Evolutionary conservation across 2,113 vertebrate species (phyloP), one percentile per base, ranked within the genome.

Genomic region (Ranitomeya imitator): DNA sequence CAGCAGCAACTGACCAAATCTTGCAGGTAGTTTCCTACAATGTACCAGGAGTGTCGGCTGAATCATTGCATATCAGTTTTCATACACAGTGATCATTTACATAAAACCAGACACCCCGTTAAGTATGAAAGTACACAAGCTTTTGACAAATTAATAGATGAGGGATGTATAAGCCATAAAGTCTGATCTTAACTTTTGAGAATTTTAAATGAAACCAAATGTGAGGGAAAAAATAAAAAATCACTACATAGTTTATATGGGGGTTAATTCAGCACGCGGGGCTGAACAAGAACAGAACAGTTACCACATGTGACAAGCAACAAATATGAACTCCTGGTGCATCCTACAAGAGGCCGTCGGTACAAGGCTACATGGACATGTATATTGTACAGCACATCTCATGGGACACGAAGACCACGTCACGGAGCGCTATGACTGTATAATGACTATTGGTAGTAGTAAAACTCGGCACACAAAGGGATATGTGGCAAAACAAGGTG

Each of bases 161-260:
- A 71, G 15, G 69, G 23, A 73, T 14, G 16, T 16, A 15, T n/a
- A 45, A 45, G 37, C 37, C 37, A 5, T 45, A 45, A 45, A n/a
- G 63, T 6, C 7, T 74, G 26, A 74, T 74, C 16, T 45, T 45
- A 21, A 74, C 15, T 19, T 74, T 37, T 73, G 14, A 73, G 31
- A 74, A 74, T 74, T 18, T 74, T 45, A 74, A 74, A 74, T 74
- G 16, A 51, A 45, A 31, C 71, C 12, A 74, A 74, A 74, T 74
- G 71, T 74, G 37, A 74, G 15, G 8, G 7, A 15, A 15, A 45
- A 16, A 16, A 73, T 16, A 63, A 63, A 73, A 7, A 37, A 74
- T 45, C 15, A 51, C 37, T 45, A 15, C 31, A 74, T 45, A 18
- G 71, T 51, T 74, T 71, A 14, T 18, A 45, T 51, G 15, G 31